phyloP scores from a whole-genome alignment of 1,140 invertebrate species.

The Lasioglossum albipes region DNA sequence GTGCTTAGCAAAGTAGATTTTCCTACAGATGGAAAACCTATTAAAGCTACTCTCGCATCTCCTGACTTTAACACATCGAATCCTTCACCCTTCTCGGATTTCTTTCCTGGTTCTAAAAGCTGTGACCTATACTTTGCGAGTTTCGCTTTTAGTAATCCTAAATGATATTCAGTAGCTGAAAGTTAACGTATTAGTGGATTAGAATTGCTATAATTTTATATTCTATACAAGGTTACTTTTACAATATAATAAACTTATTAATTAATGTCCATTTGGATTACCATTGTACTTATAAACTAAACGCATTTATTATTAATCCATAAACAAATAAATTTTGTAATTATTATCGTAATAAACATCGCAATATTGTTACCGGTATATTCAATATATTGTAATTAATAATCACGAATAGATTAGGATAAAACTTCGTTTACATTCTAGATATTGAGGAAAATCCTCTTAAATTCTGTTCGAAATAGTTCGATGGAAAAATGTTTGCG shows the following conservation, averaged over 20 bases:
- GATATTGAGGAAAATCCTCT: background rate
- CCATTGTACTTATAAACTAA: background rate
- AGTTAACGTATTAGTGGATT: constrained; percentile 40
- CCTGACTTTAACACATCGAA: constrained; percentile 99
- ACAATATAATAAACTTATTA: background rate
- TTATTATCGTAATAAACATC: background rate
- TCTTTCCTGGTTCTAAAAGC: constrained; percentile 96
- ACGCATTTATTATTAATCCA: no score
- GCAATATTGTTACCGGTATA: background rate
- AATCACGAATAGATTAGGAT: background rate
- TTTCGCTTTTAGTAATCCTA: constrained; percentile 98
- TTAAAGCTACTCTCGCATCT: constrained; percentile 98
- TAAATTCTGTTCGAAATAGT: background rate
- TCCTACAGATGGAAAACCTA: constrained; percentile 98
- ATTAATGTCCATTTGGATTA: background rate
- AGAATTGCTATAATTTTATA: constrained; percentile 1
- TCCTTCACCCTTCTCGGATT: constrained; percentile 98
- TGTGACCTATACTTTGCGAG: constrained; percentile 98
- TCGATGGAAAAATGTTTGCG: no score
- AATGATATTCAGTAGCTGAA: constrained; percentile 98
- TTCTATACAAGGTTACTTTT: background rate
- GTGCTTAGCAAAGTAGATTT: constrained; percentile 97
- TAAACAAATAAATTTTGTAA: background rate
- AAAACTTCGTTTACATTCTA: background rate
- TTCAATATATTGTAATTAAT: background rate